Evolutionary conservation across 2,888 invertebrate species (phyloP).

Genomic region (Chrysolina oricalcia): DNA sequence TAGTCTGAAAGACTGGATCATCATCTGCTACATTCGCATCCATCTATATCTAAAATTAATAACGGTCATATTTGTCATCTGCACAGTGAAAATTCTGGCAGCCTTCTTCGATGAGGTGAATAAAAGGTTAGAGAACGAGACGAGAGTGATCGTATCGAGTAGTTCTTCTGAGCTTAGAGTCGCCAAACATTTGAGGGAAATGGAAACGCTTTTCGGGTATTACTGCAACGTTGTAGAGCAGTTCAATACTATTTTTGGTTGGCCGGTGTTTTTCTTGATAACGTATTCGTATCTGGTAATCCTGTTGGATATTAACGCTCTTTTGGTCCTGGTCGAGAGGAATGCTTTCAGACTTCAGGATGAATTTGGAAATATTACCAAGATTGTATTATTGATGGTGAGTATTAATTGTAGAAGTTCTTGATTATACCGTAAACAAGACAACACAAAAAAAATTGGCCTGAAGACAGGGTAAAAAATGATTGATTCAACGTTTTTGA

Average conservation of each 20-base stretch:
- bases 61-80: not conserved
- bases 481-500: too few relatives aligned
- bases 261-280: constrained; percentile 2
- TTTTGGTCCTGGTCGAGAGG: not conserved
- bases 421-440: not conserved
- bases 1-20: not conserved
- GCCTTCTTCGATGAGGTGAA: not conserved
- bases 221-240: not conserved
- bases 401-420: not conserved
- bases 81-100: not conserved
- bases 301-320: not conserved
- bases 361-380: not conserved
- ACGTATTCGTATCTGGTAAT: not conserved
- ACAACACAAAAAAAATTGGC: too few relatives aligned
- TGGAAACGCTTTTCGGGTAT: not conserved
- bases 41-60: not conserved
- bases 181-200: not conserved
- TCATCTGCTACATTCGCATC: not conserved
- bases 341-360: not conserved
- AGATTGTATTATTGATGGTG: constrained; percentile 7
- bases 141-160: not conserved
- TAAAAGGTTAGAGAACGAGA: not conserved
- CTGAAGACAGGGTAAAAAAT: too few relatives aligned
- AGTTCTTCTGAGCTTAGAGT: not conserved
- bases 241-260: not conserved